Conservation (phyloP, 2,888 invertebrate genomes). For the Microctonus brassicae region DNA sequence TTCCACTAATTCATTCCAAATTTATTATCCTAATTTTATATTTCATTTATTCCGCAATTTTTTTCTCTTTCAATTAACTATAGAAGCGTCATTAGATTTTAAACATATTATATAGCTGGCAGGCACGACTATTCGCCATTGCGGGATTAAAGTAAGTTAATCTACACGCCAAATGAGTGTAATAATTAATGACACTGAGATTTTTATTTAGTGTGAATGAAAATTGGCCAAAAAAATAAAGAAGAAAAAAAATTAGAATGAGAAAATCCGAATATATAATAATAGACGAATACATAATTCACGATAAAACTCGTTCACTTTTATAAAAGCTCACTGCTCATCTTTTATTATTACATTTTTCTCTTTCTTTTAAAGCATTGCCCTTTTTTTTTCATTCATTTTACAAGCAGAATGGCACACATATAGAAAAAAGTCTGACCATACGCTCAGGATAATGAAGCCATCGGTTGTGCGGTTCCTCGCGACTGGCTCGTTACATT, state of each 20-base stretch:
- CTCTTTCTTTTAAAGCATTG: neutral
- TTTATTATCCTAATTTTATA: too few relatives aligned
- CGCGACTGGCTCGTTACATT: constrained; percentile 16
- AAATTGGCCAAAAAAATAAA: neutral
- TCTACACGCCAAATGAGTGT: neutral
- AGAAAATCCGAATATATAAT: neutral
- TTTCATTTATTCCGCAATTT: too few relatives aligned
- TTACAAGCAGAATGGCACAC: neutral
- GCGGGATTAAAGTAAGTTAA: neutral
- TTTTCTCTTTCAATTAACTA: neutral
- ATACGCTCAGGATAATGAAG: constrained; percentile 47
- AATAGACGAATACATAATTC: neutral
- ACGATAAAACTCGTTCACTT: neutral
- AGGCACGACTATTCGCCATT: neutral
- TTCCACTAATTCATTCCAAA: too few relatives aligned
- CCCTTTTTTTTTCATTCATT: neutral
- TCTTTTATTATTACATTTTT: neutral
- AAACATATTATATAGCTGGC: neutral
- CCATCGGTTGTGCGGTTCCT: constrained; percentile 39
- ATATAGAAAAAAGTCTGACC: neutral
- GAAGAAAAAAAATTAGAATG: neutral
- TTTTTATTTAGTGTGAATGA: neutral
- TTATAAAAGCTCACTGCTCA: neutral
- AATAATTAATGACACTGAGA: neutral
- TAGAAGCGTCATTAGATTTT: neutral